phyloP scores from a whole-genome alignment of 2,888 invertebrate genomes.

The Tetragonula carbonaria region DNA sequence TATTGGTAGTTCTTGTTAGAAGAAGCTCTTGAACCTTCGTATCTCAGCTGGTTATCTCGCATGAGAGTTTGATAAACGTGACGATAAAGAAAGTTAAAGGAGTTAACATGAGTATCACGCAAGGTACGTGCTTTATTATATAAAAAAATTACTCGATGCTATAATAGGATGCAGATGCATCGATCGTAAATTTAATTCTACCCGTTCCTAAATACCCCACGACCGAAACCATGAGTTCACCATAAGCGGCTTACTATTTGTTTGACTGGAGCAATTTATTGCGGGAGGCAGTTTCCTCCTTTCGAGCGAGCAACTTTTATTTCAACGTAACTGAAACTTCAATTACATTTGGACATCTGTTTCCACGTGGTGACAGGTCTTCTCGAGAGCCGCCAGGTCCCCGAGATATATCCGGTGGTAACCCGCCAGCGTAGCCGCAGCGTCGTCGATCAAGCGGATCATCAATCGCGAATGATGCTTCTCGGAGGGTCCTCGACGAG shows the following conservation, averaged over 20 bases:
- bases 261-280: not conserved
- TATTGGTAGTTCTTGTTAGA: not conserved
- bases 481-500: constrained; percentile 42
- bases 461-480: constrained; percentile 40
- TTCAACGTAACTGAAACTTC: not conserved
- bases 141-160: no score
- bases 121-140: no score
- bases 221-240: not conserved
- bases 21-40: not conserved
- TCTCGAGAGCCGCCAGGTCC: not conserved
- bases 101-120: not conserved
- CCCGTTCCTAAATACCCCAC: not conserved
- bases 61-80: not conserved
- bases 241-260: not conserved
- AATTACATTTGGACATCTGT: constrained; percentile 14
- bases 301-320: not conserved
- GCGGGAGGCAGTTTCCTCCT: not conserved
- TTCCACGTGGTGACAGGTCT: constrained; percentile 19
- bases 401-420: not conserved
- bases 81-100: not conserved
- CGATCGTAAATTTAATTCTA: not conserved
- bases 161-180: no score
- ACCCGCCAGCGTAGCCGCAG: not conserved
- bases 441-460: constrained; percentile 33
- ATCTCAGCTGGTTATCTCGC: not conserved